Conservation (phyloP, 2,113 vertebrate genomes). For the Callithrix jacchus region DNA sequence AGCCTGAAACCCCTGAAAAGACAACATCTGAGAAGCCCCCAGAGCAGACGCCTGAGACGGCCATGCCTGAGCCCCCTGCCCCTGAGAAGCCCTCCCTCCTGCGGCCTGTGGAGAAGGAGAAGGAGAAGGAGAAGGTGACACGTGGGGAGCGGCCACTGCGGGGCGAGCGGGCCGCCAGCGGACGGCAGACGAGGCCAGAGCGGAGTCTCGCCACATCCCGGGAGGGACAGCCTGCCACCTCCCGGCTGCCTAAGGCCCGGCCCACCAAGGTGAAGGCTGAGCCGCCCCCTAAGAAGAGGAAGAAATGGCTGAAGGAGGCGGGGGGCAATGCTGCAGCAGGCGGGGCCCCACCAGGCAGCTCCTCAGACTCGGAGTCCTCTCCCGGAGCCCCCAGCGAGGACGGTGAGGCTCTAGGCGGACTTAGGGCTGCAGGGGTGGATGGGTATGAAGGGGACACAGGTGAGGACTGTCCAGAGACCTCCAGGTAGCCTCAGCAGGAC, state of each 20-base stretch:
- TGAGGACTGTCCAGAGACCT: background rate
- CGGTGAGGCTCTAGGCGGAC: slow-evolving; percentile 78
- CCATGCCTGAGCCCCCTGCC: slow-evolving; percentile 51
- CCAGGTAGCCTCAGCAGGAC: background rate
- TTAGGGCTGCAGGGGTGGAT: background rate
- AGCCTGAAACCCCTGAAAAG: slow-evolving; percentile 65
- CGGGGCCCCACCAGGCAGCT: slow-evolving; percentile 65
- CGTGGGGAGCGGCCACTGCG: slow-evolving; percentile 64
- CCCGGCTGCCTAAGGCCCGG: slow-evolving; percentile 83
- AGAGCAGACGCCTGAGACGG: slow-evolving; percentile 65
- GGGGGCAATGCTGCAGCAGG: slow-evolving; percentile 72
- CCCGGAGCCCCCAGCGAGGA: slow-evolving; percentile 92
- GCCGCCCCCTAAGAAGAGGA: slow-evolving; percentile 94
- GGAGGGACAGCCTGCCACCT: slow-evolving; percentile 59
- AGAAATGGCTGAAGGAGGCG: slow-evolving; percentile 93
- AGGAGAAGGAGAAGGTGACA: slow-evolving; percentile 74
- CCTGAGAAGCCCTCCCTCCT: slow-evolving; percentile 66
- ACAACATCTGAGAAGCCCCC: slow-evolving; percentile 2
- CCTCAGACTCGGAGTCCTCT: slow-evolving; percentile 92
- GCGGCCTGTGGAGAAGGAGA: slow-evolving; percentile 75
- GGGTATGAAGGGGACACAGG: background rate
- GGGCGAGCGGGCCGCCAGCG: slow-evolving; percentile 60
- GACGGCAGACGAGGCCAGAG: slow-evolving; percentile 68
- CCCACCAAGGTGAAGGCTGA: slow-evolving; percentile 91
- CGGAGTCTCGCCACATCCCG: slow-evolving; percentile 34